Evolutionary conservation across 2,113 vertebrate species (phyloP).

Genomic region (Galemys pyrenaicus): DNA sequence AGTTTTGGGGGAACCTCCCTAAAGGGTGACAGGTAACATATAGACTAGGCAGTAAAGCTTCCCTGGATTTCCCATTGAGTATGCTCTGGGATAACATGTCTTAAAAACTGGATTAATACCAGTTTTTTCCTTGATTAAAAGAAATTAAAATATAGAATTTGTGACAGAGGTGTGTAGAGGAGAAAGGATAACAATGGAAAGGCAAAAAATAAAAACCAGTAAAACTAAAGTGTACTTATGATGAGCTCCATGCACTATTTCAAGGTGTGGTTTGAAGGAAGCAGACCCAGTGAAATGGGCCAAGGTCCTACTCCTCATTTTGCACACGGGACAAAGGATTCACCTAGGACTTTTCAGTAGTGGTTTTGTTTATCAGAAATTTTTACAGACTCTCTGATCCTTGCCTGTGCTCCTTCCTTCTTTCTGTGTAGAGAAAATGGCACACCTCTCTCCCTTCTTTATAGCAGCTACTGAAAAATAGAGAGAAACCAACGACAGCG

Average conservation of each 20-base stretch:
- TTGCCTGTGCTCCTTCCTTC: background rate
- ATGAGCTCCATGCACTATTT: background rate
- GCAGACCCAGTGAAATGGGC: background rate
- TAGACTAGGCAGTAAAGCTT: background rate
- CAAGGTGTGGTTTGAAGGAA: background rate
- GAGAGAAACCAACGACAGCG: background rate
- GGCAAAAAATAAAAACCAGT: background rate
- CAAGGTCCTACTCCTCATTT: background rate
- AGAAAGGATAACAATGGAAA: background rate
- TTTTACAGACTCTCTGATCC: background rate
- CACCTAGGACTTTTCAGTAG: background rate
- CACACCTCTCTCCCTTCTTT: background rate
- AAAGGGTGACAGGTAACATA: background rate
- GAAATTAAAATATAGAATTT: background rate
- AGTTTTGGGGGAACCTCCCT: background rate
- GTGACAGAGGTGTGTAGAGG: fast-evolving
- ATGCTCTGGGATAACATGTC: background rate
- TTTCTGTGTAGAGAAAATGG: background rate
- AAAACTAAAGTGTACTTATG: background rate
- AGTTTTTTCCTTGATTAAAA: background rate
- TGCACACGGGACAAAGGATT: background rate
- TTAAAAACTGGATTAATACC: too few species aligned
- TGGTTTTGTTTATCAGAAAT: background rate
- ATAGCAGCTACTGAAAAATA: background rate
- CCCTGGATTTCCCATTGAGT: background rate